Base-by-base conservation (phyloP, 2,888 invertebrate genomes). In the Drosophila mercatorum region DNA sequence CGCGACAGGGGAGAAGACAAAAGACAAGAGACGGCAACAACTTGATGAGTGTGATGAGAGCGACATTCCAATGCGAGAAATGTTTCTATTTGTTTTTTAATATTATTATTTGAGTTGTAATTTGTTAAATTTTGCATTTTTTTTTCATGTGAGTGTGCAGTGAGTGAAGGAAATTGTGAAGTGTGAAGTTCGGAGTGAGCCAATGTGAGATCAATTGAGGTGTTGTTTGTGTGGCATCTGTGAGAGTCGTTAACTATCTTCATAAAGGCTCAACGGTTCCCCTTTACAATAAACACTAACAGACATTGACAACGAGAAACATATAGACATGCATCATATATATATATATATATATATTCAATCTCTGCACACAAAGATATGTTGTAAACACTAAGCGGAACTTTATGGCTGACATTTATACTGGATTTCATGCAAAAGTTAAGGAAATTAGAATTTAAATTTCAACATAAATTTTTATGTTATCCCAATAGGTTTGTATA, bases 21-120 rank as follows among this genome's bases (percentile, higher is more conserved):
- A 70, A 89, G 84, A 84, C 81, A 88, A 90, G 68, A 88, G 84
- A 90, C 87, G 90, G 79, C 82, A 83, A 80, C 67, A 82, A 59
- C 78, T 68, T 80, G 49, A 75, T 83, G 86, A 83, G 83, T 78
- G 73, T 68, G 40, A 83, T 86, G 80, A 73, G 55, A 73, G 55
- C 73, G 68, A 72, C 60, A 70, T 71, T 80, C 56, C 68, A 43
- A 71, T 80, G 80, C 77, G 74, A 57, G 63, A 62, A 31, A 46
- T 34, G 31, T 34, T 17, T 6, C 31, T 34, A 1, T 26, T 2
- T 40, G 2, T 12, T 12, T 36, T 10, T 62, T 31, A 0, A n/a
- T 28, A 2, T 5, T 28, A 26, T 26, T 46, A 4, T 8, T 28
- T 8, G 1, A 49, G n/a, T 43, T 17, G 26, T 31, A 34, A 14